Evolutionary conservation across 2,888 invertebrate genomes (phyloP), one percentile per base, ranked within the genome.

Genomic region (Euclidia mi): DNA sequence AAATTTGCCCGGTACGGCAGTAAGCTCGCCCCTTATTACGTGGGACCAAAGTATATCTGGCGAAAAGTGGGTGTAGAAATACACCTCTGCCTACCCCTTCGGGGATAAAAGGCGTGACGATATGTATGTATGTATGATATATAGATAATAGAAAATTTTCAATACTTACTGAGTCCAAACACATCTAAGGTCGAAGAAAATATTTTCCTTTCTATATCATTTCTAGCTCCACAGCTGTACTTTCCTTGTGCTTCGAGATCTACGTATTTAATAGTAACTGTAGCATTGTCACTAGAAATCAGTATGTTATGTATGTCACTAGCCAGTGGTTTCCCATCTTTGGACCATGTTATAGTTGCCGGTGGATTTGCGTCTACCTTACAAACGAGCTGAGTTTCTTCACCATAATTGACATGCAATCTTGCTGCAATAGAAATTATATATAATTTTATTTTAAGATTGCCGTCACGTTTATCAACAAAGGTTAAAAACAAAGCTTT

Each of bases 281-380:
- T 47, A 7, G 80, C 56, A 1, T 65, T 58, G 31, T 87, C 79
- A 6, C 42, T 38, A 6, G 82, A 75, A 48, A 83, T 61, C 0
- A 62, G 31, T 4, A 75, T 50, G 48, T 79, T 49, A n/a, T n/a
- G n/a, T n/a, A 40, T 40, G 29, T 75, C 56, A 3, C 55, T 38
- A 0, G 9, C 18, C 15, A 88, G 4, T 35, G 34, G 34, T 10
- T 28, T 53, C 3, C 59, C 69, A 31, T 78, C 65, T 50, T 65
- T 74, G 35, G 71, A 78, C 89, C 89, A 89, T 3, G 32, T 56
- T 6, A 85, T 71, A 2, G 38, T 56, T n/a, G 75, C 79, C 3
- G 81, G 72, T 29, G 89, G 89, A 12, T 45, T 60, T 1, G 89
- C 80, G 1, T 83, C 72, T 4, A 84, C 56, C 41, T 73, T 71